Percentiles rank a stretch among this genome's conserved stretches.
Evolutionary conservation across 2,888 invertebrate genomes (phyloP).

Genomic region (Drosophila diplacantha): DNA sequence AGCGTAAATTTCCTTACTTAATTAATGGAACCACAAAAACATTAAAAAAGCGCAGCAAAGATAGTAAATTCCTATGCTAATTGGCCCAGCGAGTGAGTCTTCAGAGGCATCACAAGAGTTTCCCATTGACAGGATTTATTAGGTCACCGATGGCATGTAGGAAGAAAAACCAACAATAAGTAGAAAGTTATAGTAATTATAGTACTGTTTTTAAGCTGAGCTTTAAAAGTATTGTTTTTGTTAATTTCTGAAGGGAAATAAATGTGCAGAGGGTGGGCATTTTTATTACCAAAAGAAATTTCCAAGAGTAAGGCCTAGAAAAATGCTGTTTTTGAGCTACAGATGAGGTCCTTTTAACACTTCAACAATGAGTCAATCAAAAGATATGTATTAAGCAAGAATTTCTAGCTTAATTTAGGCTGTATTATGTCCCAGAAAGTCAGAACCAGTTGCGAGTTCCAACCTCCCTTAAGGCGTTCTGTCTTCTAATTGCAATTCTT

Average conservation of each 20-base stretch:
- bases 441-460: background rate
- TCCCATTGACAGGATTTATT: conserved; percentile 19
- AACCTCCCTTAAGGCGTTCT: background rate
- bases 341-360: background rate
- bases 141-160: conserved; percentile 8
- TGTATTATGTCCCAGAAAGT: background rate
- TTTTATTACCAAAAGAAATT: background rate
- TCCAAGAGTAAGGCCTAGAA: no score
- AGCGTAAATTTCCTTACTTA: conserved; percentile 45
- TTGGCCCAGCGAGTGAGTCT: conserved; percentile 24
- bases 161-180: conserved; percentile 1
- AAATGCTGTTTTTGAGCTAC: background rate
- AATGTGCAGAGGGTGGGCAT: no score
- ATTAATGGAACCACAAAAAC: conserved; percentile 14
- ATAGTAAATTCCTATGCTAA: conserved; percentile 31
- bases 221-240: background rate
- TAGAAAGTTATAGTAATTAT: conserved; percentile 31
- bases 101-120: conserved; percentile 12
- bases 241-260: background rate
- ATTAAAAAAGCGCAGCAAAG: background rate
- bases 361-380: no score
- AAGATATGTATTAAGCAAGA: no score
- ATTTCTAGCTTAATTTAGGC: background rate
- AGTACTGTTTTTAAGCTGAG: background rate
- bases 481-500: background rate